A percentile compares a stretch with the other conserved stretches of the same genome.
phyloP scores from a whole-genome alignment of 2,797 vertebrate species.

The Denticeps clupeoides region DNA sequence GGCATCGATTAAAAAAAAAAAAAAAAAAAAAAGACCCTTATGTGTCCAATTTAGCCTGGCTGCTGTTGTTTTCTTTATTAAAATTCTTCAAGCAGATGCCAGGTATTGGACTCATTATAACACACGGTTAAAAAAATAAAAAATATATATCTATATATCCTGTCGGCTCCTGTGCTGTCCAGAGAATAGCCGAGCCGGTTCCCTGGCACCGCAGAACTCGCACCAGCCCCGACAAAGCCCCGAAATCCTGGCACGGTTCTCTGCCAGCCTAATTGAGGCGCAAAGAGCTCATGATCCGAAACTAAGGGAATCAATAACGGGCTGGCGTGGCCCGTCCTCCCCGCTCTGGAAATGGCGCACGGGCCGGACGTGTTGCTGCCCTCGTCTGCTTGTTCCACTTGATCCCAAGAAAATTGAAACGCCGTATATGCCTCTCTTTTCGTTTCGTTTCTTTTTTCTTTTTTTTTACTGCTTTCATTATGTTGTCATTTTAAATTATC shows the following conservation, averaged over 20 bases:
- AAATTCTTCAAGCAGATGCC: no score
- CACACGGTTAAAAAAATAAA: no score
- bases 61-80: no score
- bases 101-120: no score
- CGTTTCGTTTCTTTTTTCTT: background rate
- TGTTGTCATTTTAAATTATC: conserved; percentile 61
- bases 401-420: no score
- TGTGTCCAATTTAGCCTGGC: no score
- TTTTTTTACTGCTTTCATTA: conserved; percentile 50
- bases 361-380: background rate
- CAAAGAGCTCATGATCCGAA: background rate
- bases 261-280: background rate
- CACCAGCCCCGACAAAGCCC: background rate
- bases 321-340: background rate
- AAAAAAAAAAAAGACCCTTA: no score
- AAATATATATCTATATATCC: no score
- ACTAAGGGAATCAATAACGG: background rate
- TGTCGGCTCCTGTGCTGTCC: no score
- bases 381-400: background rate
- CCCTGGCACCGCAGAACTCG: background rate
- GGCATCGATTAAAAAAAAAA: no score
- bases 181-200: no score
- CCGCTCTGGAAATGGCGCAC: background rate
- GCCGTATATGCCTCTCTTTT: no score
- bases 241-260: background rate